A percentile compares a stretch with the other conserved stretches of the same genome.
phyloP scores from a whole-genome alignment of 2,797 vertebrate genomes.

The Mormyrus hasselquistii region DNA sequence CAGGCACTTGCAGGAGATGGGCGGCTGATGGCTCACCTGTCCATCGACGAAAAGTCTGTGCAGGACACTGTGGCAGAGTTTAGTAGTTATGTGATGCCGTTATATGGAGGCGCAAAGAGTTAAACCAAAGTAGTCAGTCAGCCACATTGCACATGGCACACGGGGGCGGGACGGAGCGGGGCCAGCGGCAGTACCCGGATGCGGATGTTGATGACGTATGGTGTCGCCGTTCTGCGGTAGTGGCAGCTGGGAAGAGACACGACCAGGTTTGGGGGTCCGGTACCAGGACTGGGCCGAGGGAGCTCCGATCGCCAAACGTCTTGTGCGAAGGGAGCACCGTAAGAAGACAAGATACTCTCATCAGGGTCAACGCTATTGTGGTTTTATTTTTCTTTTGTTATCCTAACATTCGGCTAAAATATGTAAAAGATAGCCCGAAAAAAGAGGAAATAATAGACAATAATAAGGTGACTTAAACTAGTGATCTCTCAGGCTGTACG shows the following conservation, averaged over 20 bases:
- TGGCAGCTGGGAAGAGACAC: constrained; percentile 19
- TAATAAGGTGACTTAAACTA: not conserved
- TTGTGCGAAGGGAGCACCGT: not conserved
- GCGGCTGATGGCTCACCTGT: not conserved
- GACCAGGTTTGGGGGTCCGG: not conserved
- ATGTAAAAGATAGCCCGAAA: not conserved
- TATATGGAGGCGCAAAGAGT: not conserved
- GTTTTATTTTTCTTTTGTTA: not conserved
- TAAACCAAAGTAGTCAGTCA: not conserved
- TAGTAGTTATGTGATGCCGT: not conserved
- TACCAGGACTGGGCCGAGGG: not conserved
- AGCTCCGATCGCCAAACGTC: not conserved
- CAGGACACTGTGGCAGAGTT: not conserved
- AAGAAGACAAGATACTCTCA: not conserved
- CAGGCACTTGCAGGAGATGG: not conserved
- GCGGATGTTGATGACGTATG: constrained; percentile 56
- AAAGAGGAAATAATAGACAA: not conserved
- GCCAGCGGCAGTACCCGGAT: constrained; percentile 44
- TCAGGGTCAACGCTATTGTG: not conserved
- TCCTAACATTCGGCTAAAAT: not conserved
- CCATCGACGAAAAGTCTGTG: not conserved
- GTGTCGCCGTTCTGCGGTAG: constrained; percentile 25
- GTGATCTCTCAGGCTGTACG: not conserved
- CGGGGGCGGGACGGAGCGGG: not conserved
- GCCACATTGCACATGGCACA: not conserved